Base-by-base conservation (phyloP, 2,113 vertebrate species). In the Thunnus maccoyii region DNA sequence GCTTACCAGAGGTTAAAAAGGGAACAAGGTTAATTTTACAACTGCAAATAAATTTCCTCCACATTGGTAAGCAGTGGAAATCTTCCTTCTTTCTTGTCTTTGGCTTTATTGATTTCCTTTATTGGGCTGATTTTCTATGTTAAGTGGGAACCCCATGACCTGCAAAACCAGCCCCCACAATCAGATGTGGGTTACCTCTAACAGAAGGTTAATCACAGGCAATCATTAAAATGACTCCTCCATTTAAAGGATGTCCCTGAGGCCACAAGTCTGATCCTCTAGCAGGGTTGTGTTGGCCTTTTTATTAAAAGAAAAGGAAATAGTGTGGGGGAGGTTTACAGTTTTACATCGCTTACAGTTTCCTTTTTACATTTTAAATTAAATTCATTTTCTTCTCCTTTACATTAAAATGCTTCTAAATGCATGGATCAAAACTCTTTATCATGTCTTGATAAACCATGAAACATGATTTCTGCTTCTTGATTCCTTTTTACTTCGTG, bases 91-190 rank as follows among this genome's bases (percentile, higher is more conserved):
- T 18, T 55, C 65, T 74, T 66, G 63, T 87, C 79, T 85, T 82
- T 63, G 41, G 58, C 51, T 74, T 32, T 66, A 91, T 91, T 84
- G 90, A 91, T 93, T 91, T 80, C 41, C 74, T 79, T 80, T 74
- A 76, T 72, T 68, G 60, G 57, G 36, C 75, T 50, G 76, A 77
- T 84, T 75, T 67, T 70, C 78, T 32, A 77, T 89, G 82, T 79
- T 84, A 85, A 87, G 68, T 65, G 47, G 56, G 78, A 81, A 57
- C 68, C 56, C 46, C 25, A 12, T 66, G 78, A 79, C 82, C 58
- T 72, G 72, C 47, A 25, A 15, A 78, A 71, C 57, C 72, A 60
- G 72, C 47, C 61, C 58, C 65, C 17, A 16, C 71, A 50, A 69
- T 68, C 25, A 73, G 47, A 64, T 56, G 62, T 36, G 30, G 76